Percentiles rank a stretch among this genome's conserved stretches.
Conservation (phyloP, 2,888 invertebrate species). For the Sericinus montela region DNA sequence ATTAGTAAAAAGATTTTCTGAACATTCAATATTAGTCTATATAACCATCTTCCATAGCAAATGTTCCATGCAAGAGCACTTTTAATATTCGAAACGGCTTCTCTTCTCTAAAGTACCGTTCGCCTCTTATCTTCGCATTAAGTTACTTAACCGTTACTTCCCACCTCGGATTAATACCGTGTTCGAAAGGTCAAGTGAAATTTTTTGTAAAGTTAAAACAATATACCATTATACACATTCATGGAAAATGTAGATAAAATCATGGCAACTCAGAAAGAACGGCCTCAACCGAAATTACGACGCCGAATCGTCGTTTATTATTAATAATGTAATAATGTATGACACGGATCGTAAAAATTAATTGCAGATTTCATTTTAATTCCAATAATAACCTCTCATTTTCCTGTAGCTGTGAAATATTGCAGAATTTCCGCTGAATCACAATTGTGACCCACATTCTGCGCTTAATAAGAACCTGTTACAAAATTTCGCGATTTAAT, state of each 20-base stretch:
- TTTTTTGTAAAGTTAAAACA: constrained; percentile 28
- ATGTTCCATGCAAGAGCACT: constrained; percentile 24
- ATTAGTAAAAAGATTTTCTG: no score
- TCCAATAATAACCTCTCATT: background rate
- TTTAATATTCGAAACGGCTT: constrained; percentile 22
- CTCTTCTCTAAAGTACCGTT: constrained; percentile 42
- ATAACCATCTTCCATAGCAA: background rate
- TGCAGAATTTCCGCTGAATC: background rate
- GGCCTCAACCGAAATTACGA: background rate
- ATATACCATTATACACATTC: constrained; percentile 26
- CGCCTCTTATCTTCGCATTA: constrained; percentile 47
- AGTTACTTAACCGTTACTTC: constrained; percentile 46
- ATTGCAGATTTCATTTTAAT: no score
- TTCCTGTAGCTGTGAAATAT: background rate
- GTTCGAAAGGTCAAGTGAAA: constrained; percentile 32
- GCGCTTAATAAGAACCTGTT: background rate
- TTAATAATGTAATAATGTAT: no score
- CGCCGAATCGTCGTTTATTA: background rate
- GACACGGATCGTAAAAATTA: no score
- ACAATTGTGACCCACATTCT: background rate
- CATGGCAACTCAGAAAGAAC: background rate
- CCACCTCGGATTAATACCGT: constrained; percentile 36
- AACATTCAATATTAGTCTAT: background rate
- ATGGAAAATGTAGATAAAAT: background rate
- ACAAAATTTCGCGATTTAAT: background rate